phyloP scores from a whole-genome alignment of 2,888 invertebrate genomes.

The Caenorhabditis parvicauda region DNA sequence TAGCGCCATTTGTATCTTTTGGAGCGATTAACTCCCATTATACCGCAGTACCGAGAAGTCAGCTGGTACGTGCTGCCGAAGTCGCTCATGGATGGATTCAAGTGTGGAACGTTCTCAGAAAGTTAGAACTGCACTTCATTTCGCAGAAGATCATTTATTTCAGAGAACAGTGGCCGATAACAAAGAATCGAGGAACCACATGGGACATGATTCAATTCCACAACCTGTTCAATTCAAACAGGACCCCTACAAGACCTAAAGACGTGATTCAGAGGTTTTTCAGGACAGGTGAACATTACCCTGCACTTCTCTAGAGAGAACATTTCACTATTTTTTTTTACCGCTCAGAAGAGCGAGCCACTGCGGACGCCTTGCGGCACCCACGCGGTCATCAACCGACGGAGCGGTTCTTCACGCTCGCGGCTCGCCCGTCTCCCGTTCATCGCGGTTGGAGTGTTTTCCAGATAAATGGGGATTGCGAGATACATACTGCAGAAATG shows the following conservation, averaged over 20 bases:
- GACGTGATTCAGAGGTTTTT: slow-evolving; percentile 44
- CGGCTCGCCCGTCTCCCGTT: slow-evolving; percentile 21
- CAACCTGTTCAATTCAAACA: slow-evolving; percentile 67
- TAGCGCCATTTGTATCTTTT: slow-evolving; percentile 33
- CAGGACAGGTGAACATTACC: slow-evolving; percentile 34
- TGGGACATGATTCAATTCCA: slow-evolving; percentile 68
- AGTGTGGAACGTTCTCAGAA: slow-evolving; percentile 37
- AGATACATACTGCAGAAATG: slow-evolving; percentile 47
- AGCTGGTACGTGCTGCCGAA: slow-evolving; percentile 38
- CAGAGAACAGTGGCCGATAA: slow-evolving; percentile 41
- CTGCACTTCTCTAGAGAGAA: no score
- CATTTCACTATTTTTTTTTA: no score
- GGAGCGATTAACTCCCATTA: slow-evolving; percentile 26
- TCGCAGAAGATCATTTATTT: slow-evolving; percentile 4
- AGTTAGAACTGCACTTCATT: slow-evolving; percentile 13
- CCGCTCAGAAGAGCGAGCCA: slow-evolving; percentile 37
- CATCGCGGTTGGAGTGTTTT: slow-evolving; percentile 31
- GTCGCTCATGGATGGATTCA: slow-evolving; percentile 23
- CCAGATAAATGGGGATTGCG: slow-evolving; percentile 34
- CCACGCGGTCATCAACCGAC: no score
- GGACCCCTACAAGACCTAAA: slow-evolving; percentile 47
- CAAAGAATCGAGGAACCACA: slow-evolving; percentile 46
- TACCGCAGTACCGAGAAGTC: slow-evolving; percentile 25
- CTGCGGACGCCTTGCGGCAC: no score
- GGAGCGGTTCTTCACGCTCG: slow-evolving; percentile 22